Evolutionary conservation across 2,113 vertebrate genomes (phyloP).

Genomic region (Laticauda laticaudata): DNA sequence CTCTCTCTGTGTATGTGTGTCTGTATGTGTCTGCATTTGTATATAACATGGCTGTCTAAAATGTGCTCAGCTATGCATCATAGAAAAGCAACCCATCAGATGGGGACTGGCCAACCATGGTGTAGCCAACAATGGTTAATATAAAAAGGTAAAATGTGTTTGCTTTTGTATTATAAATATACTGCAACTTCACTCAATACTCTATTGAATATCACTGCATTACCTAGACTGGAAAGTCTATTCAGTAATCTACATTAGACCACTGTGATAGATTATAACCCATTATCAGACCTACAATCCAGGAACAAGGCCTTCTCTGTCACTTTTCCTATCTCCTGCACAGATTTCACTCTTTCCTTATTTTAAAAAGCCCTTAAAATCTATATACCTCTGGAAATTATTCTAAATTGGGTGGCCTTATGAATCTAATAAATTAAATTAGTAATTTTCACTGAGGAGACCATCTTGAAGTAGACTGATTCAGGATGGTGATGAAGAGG

Average conservation of each 20-base stretch:
- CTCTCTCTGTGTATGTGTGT: neutral
- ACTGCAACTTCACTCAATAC: neutral
- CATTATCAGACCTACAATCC: neutral
- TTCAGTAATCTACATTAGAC: neutral
- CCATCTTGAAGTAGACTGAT: neutral
- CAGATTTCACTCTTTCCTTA: neutral
- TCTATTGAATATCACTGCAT: neutral
- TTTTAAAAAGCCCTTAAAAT: neutral
- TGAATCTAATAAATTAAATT: neutral
- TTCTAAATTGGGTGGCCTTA: neutral
- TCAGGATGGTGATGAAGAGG: neutral
- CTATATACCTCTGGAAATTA: neutral
- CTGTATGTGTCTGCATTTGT: neutral
- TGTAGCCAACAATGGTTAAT: neutral
- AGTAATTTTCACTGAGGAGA: neutral
- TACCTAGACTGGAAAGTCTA: neutral
- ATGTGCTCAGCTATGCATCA: neutral
- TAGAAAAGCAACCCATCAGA: neutral
- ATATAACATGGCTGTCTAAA: neutral
- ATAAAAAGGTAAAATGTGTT: neutral
- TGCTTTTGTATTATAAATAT: neutral
- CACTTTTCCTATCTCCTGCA: neutral
- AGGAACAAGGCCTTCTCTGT: neutral
- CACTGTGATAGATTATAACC: neutral
- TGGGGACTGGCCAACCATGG: neutral